phyloP scores from a whole-genome alignment of 1,140 invertebrate species.

The Drosophila nannoptera region DNA sequence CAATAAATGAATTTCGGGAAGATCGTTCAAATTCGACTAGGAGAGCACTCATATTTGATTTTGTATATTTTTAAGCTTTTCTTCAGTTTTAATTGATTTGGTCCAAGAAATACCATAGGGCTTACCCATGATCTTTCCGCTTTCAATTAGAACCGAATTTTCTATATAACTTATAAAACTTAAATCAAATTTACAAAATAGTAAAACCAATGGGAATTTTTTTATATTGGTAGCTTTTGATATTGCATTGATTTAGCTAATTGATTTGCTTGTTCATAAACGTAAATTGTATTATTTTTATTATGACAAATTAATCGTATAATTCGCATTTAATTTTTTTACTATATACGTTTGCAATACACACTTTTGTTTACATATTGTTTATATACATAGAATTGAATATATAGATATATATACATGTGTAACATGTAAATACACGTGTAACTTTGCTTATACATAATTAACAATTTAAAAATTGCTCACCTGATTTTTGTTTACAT shows the following conservation, averaged over 20 bases:
- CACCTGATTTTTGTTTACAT: conserved; percentile 73
- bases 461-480: conserved; percentile 76
- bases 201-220: neutral
- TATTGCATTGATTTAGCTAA: conserved; percentile 11
- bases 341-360: conserved; percentile 57
- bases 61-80: conserved; percentile 6
- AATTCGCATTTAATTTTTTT: conserved; percentile 52
- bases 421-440: conserved; percentile 26
- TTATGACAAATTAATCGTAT: conserved; percentile 58
- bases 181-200: neutral
- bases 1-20: neutral
- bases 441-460: conserved; percentile 72
- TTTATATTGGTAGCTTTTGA: conserved; percentile 5
- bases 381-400: conserved; percentile 7
- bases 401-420: conserved; percentile 39
- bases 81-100: conserved; percentile 4
- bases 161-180: neutral
- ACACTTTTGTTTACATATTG: conserved; percentile 43
- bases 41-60: neutral
- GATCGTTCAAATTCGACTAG: neutral
- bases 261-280: conserved; percentile 2
- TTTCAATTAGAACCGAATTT: neutral
- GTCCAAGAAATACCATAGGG: neutral
- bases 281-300: conserved; percentile 55
- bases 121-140: neutral